A percentile compares a stretch with the other conserved stretches of the same genome.
phyloP scores from a whole-genome alignment of 2,888 invertebrate genomes.

The Spilarctia lutea region DNA sequence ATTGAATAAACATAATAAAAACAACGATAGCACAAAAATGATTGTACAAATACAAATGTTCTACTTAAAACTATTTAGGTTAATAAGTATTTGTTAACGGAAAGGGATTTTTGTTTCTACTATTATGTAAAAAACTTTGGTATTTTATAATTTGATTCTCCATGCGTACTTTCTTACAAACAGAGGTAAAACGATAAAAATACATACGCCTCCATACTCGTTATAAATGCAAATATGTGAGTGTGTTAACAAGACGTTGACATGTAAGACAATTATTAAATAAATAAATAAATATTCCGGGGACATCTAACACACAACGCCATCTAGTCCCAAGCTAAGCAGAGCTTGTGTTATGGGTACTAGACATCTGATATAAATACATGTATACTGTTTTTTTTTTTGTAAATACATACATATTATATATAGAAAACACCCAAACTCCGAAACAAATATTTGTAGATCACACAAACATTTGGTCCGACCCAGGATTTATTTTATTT shows the following conservation, averaged over 20 bases:
- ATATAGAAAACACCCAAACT: too few relatives aligned
- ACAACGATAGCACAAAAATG: background rate
- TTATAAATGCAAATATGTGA: background rate
- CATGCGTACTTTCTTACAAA: background rate
- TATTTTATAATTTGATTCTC: background rate
- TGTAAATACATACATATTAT: too few relatives aligned
- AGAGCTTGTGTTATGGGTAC: too few relatives aligned
- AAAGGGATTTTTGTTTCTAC: background rate
- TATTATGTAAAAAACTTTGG: too few relatives aligned
- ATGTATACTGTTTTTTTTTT: too few relatives aligned
- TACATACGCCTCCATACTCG: background rate
- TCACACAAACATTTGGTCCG: too few relatives aligned
- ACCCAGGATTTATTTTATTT: too few relatives aligned
- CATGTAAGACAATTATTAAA: background rate
- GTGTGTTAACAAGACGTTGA: background rate
- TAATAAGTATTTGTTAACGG: slow-evolving; percentile 9
- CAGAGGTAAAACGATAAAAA: background rate
- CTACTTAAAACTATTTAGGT: slow-evolving; percentile 14
- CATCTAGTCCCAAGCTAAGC: too few relatives aligned
- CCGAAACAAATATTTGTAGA: too few relatives aligned
- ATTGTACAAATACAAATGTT: background rate
- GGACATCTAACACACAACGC: too few relatives aligned
- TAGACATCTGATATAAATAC: too few relatives aligned
- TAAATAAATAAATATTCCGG: too few relatives aligned
- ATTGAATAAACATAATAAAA: background rate